A percentile compares a stretch with the other conserved stretches of the same genome.
Evolutionary conservation across 2,888 invertebrate species (phyloP).

Genomic region (Agrypnus murinus): DNA sequence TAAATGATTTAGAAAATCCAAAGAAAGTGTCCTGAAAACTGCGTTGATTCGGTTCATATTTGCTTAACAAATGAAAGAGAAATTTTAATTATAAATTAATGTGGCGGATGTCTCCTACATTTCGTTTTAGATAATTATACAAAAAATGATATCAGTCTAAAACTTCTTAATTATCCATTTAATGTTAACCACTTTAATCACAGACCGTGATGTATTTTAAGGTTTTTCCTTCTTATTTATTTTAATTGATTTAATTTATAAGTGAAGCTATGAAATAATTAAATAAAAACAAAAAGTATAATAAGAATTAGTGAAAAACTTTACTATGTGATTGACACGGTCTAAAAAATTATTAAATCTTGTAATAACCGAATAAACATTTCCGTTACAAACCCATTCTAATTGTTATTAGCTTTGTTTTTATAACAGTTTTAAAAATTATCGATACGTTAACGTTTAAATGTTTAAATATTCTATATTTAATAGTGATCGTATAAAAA

Average conservation of each 20-base stretch:
- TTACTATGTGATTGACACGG: constrained; percentile 14
- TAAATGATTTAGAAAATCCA: constrained; percentile 29
- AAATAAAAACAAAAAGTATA: neutral
- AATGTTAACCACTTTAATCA: neutral
- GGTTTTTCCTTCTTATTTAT: constrained; percentile 4
- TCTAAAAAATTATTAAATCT: constrained; percentile 5
- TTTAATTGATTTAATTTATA: neutral
- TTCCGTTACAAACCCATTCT: too few relatives aligned
- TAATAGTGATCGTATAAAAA: neutral
- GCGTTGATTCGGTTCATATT: constrained; percentile 20
- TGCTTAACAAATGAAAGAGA: constrained; percentile 40
- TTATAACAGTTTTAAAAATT: too few relatives aligned
- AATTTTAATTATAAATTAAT: constrained; percentile 15
- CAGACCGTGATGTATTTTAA: too few relatives aligned
- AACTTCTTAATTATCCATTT: neutral
- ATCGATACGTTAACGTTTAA: too few relatives aligned
- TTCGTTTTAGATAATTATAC: constrained; percentile 1
- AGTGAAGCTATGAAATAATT: neutral
- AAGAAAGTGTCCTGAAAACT: constrained; percentile 33
- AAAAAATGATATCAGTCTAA: neutral
- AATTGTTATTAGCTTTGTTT: too few relatives aligned
- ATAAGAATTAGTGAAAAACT: neutral
- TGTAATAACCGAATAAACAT: too few relatives aligned
- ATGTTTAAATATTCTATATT: neutral
- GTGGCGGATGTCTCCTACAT: constrained; percentile 19